Evolutionary conservation across 2,113 vertebrate species (phyloP), one percentile per base, ranked within the genome.

Genomic region (Channa argus): DNA sequence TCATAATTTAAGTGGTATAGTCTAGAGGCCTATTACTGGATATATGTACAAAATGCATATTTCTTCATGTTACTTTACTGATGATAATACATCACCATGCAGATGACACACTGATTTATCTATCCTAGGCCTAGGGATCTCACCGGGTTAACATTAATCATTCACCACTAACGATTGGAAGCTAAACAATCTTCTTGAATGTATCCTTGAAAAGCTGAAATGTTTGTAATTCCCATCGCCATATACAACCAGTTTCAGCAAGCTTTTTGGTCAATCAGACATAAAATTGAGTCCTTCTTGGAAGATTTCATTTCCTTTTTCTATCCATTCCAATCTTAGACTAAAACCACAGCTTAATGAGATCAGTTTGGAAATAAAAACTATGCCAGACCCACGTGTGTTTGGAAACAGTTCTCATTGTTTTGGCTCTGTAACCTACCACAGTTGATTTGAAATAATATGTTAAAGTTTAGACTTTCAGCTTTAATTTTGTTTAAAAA

Each of bases 71-170:
- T 52, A 24, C 50, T 34, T 13, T 45, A 24, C 5, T 14, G 5
- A 6, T 33, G 15, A 15, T 5, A 61, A 61, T 47, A 2, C 12
- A 11, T 77, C 41, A 54, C 36, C 63, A 51, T 62, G 46, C 44
- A 74, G 73, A 78, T 5, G n/a, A 80, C 45, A 43, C n/a, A 34
- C 9, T 1, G 6, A 2, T 75, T 71, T 63, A 78, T 55, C 5
- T 45, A 14, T 15, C 39, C 36, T 37, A 41, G 36, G 10, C 10
- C 7, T 0, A 38, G 62, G 13, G 10, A 45, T 37, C 24, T 59
- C 5, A 46, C 6, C 7, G 33, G 47, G 12, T 75, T 41, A 37
- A 49, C 43, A 49, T 2, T 2, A 37, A 71, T 63, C 2, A 36
- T 44, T 61, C 59, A 14, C n/a, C 12, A 46, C 45, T 37, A 33